Conservation (phyloP, 2,797 vertebrate genomes). For the Sebastes nivosus region DNA sequence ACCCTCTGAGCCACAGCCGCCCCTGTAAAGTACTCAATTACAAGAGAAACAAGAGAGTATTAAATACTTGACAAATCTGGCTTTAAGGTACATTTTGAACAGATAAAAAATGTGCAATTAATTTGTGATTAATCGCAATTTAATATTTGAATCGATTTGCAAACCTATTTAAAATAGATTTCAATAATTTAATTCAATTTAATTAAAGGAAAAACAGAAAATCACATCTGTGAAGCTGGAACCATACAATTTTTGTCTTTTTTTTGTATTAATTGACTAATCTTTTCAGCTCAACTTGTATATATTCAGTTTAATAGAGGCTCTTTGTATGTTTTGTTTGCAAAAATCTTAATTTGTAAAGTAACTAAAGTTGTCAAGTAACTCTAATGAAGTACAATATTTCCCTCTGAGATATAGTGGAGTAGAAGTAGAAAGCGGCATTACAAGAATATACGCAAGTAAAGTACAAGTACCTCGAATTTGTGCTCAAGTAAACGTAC, state of each 20-base stretch:
- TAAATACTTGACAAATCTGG: no score
- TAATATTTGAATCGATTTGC: no score
- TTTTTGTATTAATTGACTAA: no score
- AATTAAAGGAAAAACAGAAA: neutral
- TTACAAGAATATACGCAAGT: neutral
- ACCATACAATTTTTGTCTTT: neutral
- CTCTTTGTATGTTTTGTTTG: neutral
- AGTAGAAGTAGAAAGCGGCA: neutral
- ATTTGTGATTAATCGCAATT: no score
- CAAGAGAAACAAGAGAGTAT: no score
- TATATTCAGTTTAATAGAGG: neutral
- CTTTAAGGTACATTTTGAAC: no score
- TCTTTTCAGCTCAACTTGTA: neutral
- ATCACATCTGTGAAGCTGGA: neutral
- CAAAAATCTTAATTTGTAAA: neutral
- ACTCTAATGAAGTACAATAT: neutral
- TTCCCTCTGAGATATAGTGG: neutral
- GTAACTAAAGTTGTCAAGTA: neutral
- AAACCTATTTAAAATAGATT: no score
- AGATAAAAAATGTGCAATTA: no score
- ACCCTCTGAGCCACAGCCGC: no score
- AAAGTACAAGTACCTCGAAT: neutral
- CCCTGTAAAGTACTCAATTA: no score
- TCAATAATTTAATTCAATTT: no score
- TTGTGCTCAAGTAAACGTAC: neutral